phyloP scores from a whole-genome alignment of 2,888 invertebrate species.

The Acrobasis suavella region DNA sequence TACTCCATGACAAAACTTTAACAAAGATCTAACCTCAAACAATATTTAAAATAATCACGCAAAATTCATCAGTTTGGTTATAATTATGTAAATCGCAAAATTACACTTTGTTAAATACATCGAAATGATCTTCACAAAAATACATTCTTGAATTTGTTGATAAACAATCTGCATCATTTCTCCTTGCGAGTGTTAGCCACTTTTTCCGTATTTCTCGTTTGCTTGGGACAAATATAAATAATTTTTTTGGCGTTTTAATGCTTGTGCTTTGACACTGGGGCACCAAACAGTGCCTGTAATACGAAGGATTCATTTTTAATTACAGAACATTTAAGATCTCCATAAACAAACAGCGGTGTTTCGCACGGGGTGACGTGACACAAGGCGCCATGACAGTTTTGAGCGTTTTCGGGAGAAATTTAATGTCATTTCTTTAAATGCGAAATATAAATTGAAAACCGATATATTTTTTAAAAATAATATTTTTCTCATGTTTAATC shows the following conservation, averaged over 20 bases:
- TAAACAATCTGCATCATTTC: conserved; percentile 24
- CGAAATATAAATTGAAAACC: not conserved
- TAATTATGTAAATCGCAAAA: too few species aligned
- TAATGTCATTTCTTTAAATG: not conserved
- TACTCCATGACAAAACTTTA: too few species aligned
- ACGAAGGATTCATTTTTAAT: conserved; percentile 23
- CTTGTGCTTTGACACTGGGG: conserved; percentile 26
- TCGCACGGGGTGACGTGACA: conserved; percentile 12
- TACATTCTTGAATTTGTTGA: conserved; percentile 21
- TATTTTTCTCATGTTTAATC: not conserved
- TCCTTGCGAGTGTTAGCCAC: conserved; percentile 28
- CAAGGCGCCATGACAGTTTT: conserved; percentile 11
- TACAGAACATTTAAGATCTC: not conserved
- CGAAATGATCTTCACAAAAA: conserved; percentile 27
- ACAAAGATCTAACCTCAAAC: too few species aligned
- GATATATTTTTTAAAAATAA: not conserved
- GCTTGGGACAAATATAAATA: conserved; percentile 27
- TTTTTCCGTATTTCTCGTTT: conserved; percentile 25
- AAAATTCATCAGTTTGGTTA: too few species aligned
- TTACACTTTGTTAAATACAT: too few species aligned
- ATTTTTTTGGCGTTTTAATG: conserved; percentile 23
- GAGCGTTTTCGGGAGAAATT: not conserved
- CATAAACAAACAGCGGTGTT: conserved; percentile 3
- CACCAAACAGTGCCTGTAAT: conserved; percentile 25
- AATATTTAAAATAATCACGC: too few species aligned